Base-by-base conservation (phyloP, 2,113 vertebrate species). In the Romanogobio albipinnatus region DNA sequence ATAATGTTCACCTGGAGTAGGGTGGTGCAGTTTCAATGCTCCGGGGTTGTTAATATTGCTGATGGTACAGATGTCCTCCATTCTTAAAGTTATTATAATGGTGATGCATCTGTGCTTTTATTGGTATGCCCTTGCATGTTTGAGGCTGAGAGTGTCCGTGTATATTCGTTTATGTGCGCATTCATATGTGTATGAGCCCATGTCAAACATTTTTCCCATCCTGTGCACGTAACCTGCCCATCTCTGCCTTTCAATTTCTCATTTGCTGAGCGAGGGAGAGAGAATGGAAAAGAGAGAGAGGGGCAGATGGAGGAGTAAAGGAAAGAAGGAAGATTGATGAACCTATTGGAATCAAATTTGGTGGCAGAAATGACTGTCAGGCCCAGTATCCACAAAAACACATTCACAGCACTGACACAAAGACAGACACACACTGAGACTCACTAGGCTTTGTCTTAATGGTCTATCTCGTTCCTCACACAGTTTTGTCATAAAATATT, bases 331-430 rank as follows among this genome's bases (percentile, higher is more conserved):
- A 95, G 93, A 95, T 95, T 94, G 93, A 95, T 95, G 94, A 94
- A 93, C 92, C 93, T 89, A 94, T 94, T 94, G 93, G 92, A 95
- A 94, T 94, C 92, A 94, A 93, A 95, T 95, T 94, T 95, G 92
- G 91, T 93, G 91, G 91, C 91, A 93, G 93, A 93, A 95, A 94
- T 94, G 93, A 94, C 93, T 94, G 93, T 94, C 93, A 93, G 91
- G 86, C 92, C 89, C 90, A 91, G 92, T 90, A 93, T 89, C 92
- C 92, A 90, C 86, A 89, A 89, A 90, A 93, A 92, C 92, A 90
- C 91, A 91, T 93, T 91, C 90, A 87, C 43, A 82, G 74, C 36
- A 59, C 47, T n/a, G 58, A 68, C 71, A 74, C 29, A 76, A 71
- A 66, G 24, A 59, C 15, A 26, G 75, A 43, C 56, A 64, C 39